These are phyloP conservation scores for Cebidichthys violaceus DNA, from an alignment of 2,113 vertebrate genomes.

Conservation along the genomic window DNA sequence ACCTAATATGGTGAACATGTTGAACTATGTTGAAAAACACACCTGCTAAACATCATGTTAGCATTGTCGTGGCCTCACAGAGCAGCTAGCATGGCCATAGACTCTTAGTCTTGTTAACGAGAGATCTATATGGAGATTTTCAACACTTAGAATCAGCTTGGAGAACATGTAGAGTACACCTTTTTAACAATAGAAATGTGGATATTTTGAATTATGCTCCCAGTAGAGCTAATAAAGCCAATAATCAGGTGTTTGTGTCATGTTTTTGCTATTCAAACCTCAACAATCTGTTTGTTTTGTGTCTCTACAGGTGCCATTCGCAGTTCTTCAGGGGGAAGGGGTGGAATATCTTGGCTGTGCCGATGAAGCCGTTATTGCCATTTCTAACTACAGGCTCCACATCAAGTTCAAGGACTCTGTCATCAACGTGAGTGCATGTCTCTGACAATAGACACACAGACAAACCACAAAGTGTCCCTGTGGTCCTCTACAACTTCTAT, in stretches of 20 bases:
- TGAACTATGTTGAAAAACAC: neutral
- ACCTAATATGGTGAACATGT: neutral
- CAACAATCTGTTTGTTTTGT: slow-evolving; percentile 37
- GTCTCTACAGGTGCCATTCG: slow-evolving; percentile 91
- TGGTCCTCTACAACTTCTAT: slow-evolving; percentile 2
- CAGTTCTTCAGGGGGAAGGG: slow-evolving; percentile 96
- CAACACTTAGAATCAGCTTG: neutral
- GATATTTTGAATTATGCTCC: neutral
- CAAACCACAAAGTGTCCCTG: neutral
- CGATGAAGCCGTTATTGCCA: slow-evolving; percentile 94
- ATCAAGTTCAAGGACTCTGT: slow-evolving; percentile 99
- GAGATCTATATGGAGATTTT: neutral
- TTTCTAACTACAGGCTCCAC: slow-evolving; percentile 99
- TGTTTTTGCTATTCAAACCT: neutral
- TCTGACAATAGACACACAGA: neutral
- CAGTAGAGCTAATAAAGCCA: slow-evolving; percentile 10
- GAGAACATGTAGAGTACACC: neutral
- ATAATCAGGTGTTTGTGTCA: neutral
- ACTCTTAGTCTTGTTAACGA: neutral
- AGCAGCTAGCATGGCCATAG: neutral
- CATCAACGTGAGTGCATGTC: slow-evolving; percentile 90
- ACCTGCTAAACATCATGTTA: neutral
- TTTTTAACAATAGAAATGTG: neutral
- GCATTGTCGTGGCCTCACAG: neutral
- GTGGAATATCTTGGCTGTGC: slow-evolving; percentile 97